Conservation (phyloP, 2,888 invertebrate genomes). For the Pyrrhia umbra region DNA sequence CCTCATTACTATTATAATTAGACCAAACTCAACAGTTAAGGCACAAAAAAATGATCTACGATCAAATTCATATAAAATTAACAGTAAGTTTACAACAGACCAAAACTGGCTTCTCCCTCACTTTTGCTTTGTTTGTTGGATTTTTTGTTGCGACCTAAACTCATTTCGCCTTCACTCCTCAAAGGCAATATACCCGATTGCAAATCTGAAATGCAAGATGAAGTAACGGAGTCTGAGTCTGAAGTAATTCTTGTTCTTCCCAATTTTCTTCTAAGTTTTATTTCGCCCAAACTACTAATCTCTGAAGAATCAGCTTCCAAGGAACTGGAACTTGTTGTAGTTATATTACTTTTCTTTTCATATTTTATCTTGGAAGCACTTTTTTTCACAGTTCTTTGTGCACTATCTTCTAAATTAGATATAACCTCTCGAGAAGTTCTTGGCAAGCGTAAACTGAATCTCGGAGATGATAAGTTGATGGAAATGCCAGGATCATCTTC, state of each 20-base stretch:
- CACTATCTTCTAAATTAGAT: constrained; percentile 73
- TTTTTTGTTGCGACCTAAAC: constrained; percentile 69
- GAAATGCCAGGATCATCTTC: constrained; percentile 81
- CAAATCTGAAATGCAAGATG: constrained; percentile 72
- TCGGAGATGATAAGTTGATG: constrained; percentile 84
- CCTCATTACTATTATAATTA: constrained; percentile 36
- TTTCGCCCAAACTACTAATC: constrained; percentile 85
- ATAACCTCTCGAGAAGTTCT: constrained; percentile 78
- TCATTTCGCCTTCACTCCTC: constrained; percentile 83
- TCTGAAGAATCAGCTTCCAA: constrained; percentile 83
- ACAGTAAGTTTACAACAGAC: constrained; percentile 42
- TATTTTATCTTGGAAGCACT: constrained; percentile 27
- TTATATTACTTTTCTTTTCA: constrained; percentile 53
- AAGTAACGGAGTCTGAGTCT: constrained; percentile 77
- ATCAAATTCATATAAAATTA: constrained; percentile 36
- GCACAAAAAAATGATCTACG: constrained; percentile 67
- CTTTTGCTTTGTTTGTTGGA: constrained; percentile 67
- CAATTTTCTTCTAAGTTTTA: constrained; percentile 74
- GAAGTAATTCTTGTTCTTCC: constrained; percentile 68
- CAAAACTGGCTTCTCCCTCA: constrained; percentile 79
- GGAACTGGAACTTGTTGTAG: constrained; percentile 78
- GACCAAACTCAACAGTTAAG: constrained; percentile 62
- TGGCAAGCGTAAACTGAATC: constrained; percentile 83
- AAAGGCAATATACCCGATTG: constrained; percentile 77
- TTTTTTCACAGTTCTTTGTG: constrained; percentile 51